Evolutionary conservation across 37 sponge, comb jelly and placozoan species (phyloP), one percentile per base, ranked within the genome.

Genomic region (Hormiphora californensis): DNA sequence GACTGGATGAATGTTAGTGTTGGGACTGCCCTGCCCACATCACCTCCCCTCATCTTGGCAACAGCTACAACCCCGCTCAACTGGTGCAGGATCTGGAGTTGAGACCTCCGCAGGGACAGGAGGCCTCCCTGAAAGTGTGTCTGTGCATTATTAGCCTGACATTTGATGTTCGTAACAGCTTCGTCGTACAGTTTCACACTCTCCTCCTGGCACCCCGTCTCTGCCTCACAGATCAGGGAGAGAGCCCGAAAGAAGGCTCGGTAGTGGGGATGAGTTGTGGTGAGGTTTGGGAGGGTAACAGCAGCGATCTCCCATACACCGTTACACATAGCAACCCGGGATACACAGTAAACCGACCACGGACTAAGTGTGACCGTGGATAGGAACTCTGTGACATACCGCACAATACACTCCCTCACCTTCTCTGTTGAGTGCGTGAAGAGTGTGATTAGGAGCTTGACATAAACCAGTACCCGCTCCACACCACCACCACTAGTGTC

Each of bases 31-130:
- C 9, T 28, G 7, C n/a, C 43, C 7, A 46, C 23, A 41, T 73
- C 81, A 4, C 4, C 5, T 28, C 40, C 25, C 21, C 25, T 39
- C 81, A 73, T 73, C 43, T 39, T 41, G 1, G 81, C 81, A 40
- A 40, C 43, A 28, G 40, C 8, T 15, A 43, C 38, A 1, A 73
- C 11, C 1, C 43, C 19, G 8, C 8, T 17, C 46, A 73, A 40
- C 44, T 73, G 81, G 46, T 43, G 81, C 46, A 36, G 43, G 32
- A 73, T 73, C 46, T 73, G 40, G 81, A 73, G 81, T 28, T 43
- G 44, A 43, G 46, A 19, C 3, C 40, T 43, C 43, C 81, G 12
- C 28, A 73, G 81, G 21, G 23, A 33, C 3, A 73, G 35, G 35
- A 73, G 35, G 9, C 8, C 23, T 3, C 46, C 23, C 46, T 73